Percentiles rank a stretch among this genome's conserved stretches.
phyloP scores from a whole-genome alignment of 2,888 invertebrate genomes.

The Hydriomena furcata region DNA sequence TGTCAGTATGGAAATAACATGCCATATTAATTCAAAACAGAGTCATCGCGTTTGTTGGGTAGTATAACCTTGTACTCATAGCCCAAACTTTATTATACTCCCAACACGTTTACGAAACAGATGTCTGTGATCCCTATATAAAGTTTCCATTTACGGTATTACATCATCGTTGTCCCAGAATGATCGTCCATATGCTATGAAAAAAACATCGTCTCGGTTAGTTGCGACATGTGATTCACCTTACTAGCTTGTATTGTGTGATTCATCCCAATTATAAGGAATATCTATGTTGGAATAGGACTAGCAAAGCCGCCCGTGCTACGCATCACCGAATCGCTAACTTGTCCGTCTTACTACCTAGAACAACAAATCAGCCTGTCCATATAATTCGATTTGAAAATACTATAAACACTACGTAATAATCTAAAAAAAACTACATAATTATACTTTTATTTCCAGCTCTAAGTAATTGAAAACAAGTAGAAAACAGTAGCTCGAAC shows the following conservation, averaged over 20 bases:
- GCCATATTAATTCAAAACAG: background rate
- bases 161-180: slow-evolving; percentile 44
- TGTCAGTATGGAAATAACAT: slow-evolving; percentile 13
- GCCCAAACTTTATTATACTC: slow-evolving; percentile 24
- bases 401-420: too few species aligned
- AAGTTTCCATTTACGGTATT: slow-evolving; percentile 46
- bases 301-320: background rate
- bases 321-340: background rate
- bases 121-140: slow-evolving; percentile 30
- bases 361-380: too few species aligned
- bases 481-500: too few species aligned
- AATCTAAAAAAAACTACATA: too few species aligned
- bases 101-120: slow-evolving; percentile 31
- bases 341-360: background rate
- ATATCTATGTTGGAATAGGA: slow-evolving; percentile 18
- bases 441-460: too few species aligned
- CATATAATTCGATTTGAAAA: too few species aligned
- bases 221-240: slow-evolving; percentile 53
- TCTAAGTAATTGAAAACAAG: too few species aligned
- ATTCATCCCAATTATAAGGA: slow-evolving; percentile 49
- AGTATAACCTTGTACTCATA: slow-evolving; percentile 27
- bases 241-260: slow-evolving; percentile 45
- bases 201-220: slow-evolving; percentile 38
- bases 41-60: background rate
- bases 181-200: slow-evolving; percentile 25